phyloP scores from a whole-genome alignment of 2,888 invertebrate species.

The Imbricaverruca yamaguchii region DNA sequence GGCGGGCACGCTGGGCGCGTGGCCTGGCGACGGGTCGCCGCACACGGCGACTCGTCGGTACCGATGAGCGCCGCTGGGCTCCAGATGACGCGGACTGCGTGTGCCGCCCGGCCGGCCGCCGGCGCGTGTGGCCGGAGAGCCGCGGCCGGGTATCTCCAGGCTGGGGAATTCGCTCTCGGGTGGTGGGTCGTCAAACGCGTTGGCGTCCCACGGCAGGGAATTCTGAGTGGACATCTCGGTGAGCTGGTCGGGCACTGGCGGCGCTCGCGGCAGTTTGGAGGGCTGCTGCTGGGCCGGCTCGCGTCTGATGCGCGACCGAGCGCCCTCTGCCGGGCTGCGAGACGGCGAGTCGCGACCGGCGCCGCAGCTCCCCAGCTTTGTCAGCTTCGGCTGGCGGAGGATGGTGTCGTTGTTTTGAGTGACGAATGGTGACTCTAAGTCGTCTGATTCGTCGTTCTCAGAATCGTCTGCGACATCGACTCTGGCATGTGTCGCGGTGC shows the following conservation, averaged over 20 bases:
- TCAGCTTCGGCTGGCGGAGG: neutral
- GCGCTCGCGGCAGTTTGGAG: neutral
- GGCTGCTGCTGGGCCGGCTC: neutral
- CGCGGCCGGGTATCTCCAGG: too few relatives aligned
- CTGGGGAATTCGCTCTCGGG: neutral
- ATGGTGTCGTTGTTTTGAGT: neutral
- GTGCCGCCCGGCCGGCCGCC: too few relatives aligned
- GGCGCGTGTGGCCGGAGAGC: too few relatives aligned
- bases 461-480: neutral
- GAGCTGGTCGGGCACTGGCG: neutral
- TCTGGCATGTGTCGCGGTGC: neutral
- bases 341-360: neutral
- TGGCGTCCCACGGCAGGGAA: constrained; percentile 3
- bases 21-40: too few relatives aligned
- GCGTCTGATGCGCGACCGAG: neutral
- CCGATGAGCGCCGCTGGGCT: too few relatives aligned
- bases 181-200: neutral
- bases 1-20: too few relatives aligned
- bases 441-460: neutral
- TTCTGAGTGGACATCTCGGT: neutral
- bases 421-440: neutral
- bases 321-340: neutral
- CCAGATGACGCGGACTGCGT: too few relatives aligned
- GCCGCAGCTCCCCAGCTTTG: neutral
- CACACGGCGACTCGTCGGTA: too few relatives aligned